Base-by-base conservation (phyloP, 2,888 invertebrate genomes). In the Volucella inanis region DNA sequence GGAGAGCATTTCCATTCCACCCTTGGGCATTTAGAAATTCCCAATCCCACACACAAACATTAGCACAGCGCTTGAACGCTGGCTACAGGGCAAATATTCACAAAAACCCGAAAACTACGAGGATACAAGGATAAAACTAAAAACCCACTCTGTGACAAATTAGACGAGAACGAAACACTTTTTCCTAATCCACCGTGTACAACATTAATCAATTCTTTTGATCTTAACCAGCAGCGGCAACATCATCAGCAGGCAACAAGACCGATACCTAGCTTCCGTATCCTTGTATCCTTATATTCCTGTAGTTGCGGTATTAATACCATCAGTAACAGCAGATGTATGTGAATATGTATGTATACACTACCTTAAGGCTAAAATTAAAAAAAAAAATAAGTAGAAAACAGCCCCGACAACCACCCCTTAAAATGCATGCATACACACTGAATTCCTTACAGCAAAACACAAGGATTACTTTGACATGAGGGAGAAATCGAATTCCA, bases 201-300 rank as follows among this genome's bases (percentile, higher is more conserved):
- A 88, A 79, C 88, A 89, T 89, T 89, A 88, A 89, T 89, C 88
- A 89, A 88, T 88, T 88, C 87, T 88, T 75, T 87, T 88, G 75
- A 87, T 88, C 76, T 72, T 75, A 55, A 59, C 57, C 71, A 74
- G 50, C 77, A 65, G 47, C 62, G 54, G 31, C 67, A 64, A 43
- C 38, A 71, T 43, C 57, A 54, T 31, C 55, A 52, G 54, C 67
- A 71, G 14, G 38, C 31, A 6, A 31, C 31, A 6, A 31, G 6
- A 31, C 31, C 31, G 31, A 31, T 31, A 31, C 31, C 31, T 4
- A 6, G 18, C 61, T 61, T 45, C 62, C 62, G 67, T 50, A 54
- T 10, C 47, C 15, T 31, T 84, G 72, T 41, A 87, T 47, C 59
- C 50, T 39, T 22, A 57, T 57, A 41, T 38, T 43, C n/a, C 11